Conservation (phyloP, 2,888 invertebrate genomes). For the Diarsia mendica region DNA sequence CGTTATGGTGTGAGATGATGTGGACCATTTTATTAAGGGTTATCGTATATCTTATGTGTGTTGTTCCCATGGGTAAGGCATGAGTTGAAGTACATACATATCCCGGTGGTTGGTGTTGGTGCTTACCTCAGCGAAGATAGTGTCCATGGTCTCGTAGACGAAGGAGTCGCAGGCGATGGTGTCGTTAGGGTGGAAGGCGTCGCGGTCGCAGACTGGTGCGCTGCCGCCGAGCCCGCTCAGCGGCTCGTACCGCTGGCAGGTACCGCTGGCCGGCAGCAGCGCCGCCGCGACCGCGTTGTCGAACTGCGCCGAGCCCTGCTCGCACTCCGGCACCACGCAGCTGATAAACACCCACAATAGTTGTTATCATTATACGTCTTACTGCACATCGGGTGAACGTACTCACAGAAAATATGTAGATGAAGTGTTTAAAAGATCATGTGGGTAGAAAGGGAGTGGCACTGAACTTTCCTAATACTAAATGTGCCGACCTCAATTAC, state of each 20-base stretch:
- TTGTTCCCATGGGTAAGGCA: background rate
- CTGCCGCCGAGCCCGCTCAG: slow-evolving; percentile 47
- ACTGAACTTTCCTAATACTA: too few species aligned
- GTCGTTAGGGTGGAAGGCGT: slow-evolving; percentile 72
- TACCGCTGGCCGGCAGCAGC: slow-evolving; percentile 73
- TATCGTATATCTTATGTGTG: too few species aligned
- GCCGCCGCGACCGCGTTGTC: slow-evolving; percentile 66
- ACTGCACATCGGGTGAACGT: background rate
- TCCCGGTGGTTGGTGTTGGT: background rate
- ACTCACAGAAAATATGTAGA: background rate
- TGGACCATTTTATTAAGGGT: background rate
- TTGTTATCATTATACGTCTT: background rate
- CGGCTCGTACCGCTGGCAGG: slow-evolving; percentile 74
- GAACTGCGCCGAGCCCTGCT: slow-evolving; percentile 72
- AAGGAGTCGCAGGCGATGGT: slow-evolving; percentile 77
- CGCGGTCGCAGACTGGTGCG: slow-evolving; percentile 68
- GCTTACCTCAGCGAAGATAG: slow-evolving; percentile 83
- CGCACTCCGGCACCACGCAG: slow-evolving; percentile 90
- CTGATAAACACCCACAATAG: slow-evolving; percentile 71
- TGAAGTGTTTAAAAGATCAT: background rate
- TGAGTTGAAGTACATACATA: background rate
- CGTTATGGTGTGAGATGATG: background rate
- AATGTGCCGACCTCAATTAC: too few species aligned
- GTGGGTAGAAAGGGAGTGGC: background rate
- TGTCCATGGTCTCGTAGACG: slow-evolving; percentile 78